Percentiles rank a stretch among this genome's conserved stretches.
These are phyloP conservation scores for Fistularia tabacaria DNA, from an alignment of 2,797 vertebrate species.

Conservation along the genomic window DNA sequence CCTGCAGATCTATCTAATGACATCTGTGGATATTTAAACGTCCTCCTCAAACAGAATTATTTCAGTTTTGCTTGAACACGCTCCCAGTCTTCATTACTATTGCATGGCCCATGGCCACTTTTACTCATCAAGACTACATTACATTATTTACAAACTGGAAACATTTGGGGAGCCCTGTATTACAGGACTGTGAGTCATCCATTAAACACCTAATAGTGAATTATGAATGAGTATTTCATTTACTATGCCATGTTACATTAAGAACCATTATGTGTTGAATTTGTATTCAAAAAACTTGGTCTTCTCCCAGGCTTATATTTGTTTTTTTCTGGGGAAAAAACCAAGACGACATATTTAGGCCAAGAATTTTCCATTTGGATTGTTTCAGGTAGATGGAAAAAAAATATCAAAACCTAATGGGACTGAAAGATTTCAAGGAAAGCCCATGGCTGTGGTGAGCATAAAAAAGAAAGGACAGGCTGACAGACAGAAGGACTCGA, in stretches of 20 bases:
- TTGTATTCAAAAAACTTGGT: slow-evolving; percentile 32
- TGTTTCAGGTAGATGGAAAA: slow-evolving; percentile 36
- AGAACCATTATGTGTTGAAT: slow-evolving; percentile 24
- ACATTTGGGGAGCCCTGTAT: slow-evolving; percentile 64
- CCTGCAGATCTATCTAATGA: slow-evolving; percentile 63
- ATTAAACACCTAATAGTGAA: slow-evolving; percentile 61
- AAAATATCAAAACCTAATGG: slow-evolving; percentile 40
- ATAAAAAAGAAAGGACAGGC: slow-evolving; percentile 15
- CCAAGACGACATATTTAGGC: slow-evolving; percentile 58
- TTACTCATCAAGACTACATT: slow-evolving; percentile 66
- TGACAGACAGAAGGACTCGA: slow-evolving; percentile 43
- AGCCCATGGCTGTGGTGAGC: slow-evolving; percentile 34
- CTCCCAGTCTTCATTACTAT: slow-evolving; percentile 77
- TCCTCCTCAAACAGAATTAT: slow-evolving; percentile 78
- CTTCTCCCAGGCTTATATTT: slow-evolving; percentile 31
- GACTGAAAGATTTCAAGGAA: slow-evolving; percentile 46
- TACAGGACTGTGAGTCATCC: slow-evolving; percentile 61
- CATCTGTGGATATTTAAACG: slow-evolving; percentile 75
- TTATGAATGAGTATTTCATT: slow-evolving; percentile 68
- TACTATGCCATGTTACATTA: slow-evolving; percentile 46
- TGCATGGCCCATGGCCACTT: slow-evolving; percentile 72
- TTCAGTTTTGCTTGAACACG: slow-evolving; percentile 62
- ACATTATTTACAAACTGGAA: slow-evolving; percentile 79
- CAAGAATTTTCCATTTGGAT: slow-evolving; percentile 41
- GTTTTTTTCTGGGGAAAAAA: slow-evolving; percentile 8